phyloP scores from a whole-genome alignment of 2,797 vertebrate genomes.

The Acanthornis magna region DNA sequence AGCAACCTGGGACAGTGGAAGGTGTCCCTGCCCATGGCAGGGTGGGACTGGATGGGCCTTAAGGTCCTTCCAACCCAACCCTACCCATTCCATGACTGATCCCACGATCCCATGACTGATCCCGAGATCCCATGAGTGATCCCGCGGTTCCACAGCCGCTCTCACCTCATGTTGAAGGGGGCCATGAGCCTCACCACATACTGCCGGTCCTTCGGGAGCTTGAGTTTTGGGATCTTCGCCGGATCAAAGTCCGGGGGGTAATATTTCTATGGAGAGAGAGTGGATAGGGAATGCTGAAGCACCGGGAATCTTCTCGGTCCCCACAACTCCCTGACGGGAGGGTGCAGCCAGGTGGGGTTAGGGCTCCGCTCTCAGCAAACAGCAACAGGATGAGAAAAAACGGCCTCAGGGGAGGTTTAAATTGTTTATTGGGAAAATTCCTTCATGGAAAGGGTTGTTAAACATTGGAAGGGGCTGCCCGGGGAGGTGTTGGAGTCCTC shows the following conservation, averaged over 20 bases:
- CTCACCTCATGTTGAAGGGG: slow-evolving; percentile 94
- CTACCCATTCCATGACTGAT: no score
- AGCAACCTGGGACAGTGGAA: rapidly evolving
- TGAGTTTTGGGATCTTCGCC: slow-evolving; percentile 93
- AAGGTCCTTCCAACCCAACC: neutral
- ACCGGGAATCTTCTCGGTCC: rapidly evolving
- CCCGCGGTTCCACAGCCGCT: rapidly evolving
- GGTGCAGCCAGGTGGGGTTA: rapidly evolving
- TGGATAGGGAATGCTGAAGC: rapidly evolving
- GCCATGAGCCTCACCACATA: slow-evolving; percentile 94
- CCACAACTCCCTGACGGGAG: neutral
- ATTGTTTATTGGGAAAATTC: rapidly evolving
- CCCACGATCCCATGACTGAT: neutral
- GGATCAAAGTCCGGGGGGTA: slow-evolving; percentile 94
- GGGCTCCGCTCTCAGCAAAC: neutral
- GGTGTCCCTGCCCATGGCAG: neutral
- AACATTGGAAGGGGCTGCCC: neutral
- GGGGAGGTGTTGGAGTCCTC: rapidly evolving
- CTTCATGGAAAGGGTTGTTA: neutral
- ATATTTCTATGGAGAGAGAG: slow-evolving; percentile 83
- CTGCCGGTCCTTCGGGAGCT: slow-evolving; percentile 92
- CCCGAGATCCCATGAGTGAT: rapidly evolving
- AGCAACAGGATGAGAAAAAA: no score
- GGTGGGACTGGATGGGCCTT: neutral
- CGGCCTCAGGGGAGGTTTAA: no score